Base-by-base conservation (phyloP, 1,140 invertebrate genomes). In the Drosophila quadrilineata region DNA sequence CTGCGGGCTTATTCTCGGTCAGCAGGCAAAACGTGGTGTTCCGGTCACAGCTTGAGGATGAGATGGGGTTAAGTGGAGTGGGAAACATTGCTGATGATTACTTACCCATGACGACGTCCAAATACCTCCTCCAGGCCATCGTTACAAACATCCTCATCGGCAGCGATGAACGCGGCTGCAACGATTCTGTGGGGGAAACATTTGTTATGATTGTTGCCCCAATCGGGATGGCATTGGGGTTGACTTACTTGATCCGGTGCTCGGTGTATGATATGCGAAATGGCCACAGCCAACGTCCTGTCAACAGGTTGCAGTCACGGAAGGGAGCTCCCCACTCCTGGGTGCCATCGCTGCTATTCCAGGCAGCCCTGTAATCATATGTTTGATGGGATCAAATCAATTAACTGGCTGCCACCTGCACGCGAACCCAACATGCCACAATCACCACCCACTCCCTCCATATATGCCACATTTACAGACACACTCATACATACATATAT, bases 61-160 rank as follows among this genome's bases (percentile, higher is more conserved):
- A n/a, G 24, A 41, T 3, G 9, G 9, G 16, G 10, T 1, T 28
- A 28, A n/a, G 9, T 6, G 29, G 9, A 17, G 10, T 3, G 9
- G 2, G 1, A 22, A 5, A 22, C 6, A 5, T 0, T 31, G 0
- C 8, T 16, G 2, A n/a, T 19, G 3, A 0, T 3, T 2, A 50
- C 49, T 53, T 46, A 90, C 89, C 87, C 88, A 53, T 90, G 89
- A 28, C 75, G 74, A 26, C 89, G 70, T 21, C 89, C 89, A 28
- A 90, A 90, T 9, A 90, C 86, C 57, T 89, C 88, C 52, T 90
- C 89, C 46, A 90, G 59, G n/a, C 71, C 86, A 85, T 90, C 88
- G 53, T 89, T 89, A 65, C 89, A 90, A 19, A 87, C 72, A 75
- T 90, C 88, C 46, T 82, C 86, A 31, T 90, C 89, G 52, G 89